These are phyloP conservation scores for Flexamia atlantica DNA, from an alignment of 2,888 invertebrate species.

Conservation along the genomic window DNA sequence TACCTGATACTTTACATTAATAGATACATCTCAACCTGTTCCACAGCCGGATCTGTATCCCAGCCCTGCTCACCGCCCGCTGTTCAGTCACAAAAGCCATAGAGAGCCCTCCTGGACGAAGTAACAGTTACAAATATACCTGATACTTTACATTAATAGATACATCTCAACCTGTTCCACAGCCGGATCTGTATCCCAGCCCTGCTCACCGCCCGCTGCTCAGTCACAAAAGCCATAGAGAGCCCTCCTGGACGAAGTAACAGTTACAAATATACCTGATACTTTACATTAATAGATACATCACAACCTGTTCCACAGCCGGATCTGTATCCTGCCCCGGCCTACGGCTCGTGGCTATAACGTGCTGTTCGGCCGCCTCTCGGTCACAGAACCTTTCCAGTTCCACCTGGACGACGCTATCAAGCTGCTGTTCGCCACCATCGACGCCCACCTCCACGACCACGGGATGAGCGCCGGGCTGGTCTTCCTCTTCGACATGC, in stretches of 20 bases:
- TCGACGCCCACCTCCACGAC: constrained; percentile 67
- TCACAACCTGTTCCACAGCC: constrained; percentile 55
- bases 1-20: too few relatives aligned
- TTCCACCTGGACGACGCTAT: constrained; percentile 67
- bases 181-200: too few relatives aligned
- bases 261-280: too few relatives aligned
- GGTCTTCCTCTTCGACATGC: constrained; percentile 68
- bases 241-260: too few relatives aligned
- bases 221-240: too few relatives aligned
- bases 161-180: too few relatives aligned
- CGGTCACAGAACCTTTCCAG: constrained; percentile 65
- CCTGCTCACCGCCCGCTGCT: too few relatives aligned
- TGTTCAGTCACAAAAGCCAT: too few relatives aligned
- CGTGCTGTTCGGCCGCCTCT: constrained; percentile 66
- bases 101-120: too few relatives aligned
- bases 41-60: constrained; percentile 65
- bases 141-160: too few relatives aligned
- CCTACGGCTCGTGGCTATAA: constrained; percentile 65
- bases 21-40: neutral
- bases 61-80: constrained; percentile 66
- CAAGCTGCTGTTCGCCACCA: constrained; percentile 68
- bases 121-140: too few relatives aligned
- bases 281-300: too few relatives aligned
- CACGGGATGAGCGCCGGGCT: constrained; percentile 67
- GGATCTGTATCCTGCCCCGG: constrained; percentile 66